These are phyloP conservation scores for Montipora efflorescens DNA, from an alignment of 64 coral and sea anemone species.

Conservation along the genomic window DNA sequence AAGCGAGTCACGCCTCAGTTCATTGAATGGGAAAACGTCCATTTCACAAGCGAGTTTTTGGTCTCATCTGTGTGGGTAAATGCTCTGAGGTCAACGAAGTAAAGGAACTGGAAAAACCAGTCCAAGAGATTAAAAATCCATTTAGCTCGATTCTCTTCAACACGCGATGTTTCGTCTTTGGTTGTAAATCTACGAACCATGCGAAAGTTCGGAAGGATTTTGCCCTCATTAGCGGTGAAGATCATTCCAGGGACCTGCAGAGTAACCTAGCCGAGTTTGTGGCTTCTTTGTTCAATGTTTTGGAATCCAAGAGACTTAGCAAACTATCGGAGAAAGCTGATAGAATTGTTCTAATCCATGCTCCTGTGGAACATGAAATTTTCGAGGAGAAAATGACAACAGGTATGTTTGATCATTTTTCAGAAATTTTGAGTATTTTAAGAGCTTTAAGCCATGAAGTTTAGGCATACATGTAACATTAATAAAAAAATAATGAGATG, in stretches of 20 bases:
- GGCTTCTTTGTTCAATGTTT: slow-evolving; percentile 88
- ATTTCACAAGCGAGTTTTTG: slow-evolving; percentile 88
- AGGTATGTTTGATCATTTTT: slow-evolving; percentile 54
- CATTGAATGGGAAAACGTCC: slow-evolving; percentile 96
- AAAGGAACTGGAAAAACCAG: slow-evolving; percentile 72
- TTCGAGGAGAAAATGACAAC: slow-evolving; percentile 78
- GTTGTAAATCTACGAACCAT: slow-evolving; percentile 59
- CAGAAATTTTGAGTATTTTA: too few relatives aligned
- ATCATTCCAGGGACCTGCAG: slow-evolving; percentile 71
- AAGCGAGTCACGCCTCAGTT: slow-evolving; percentile 86
- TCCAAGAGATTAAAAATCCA: slow-evolving; percentile 83
- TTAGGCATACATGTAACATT: too few relatives aligned
- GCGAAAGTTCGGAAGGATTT: slow-evolving; percentile 78
- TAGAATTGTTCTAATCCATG: slow-evolving; percentile 73
- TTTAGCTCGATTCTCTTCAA: slow-evolving; percentile 86
- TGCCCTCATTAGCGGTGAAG: slow-evolving; percentile 79
- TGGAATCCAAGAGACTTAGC: slow-evolving; percentile 91
- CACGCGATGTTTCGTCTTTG: slow-evolving; percentile 90
- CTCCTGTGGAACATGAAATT: slow-evolving; percentile 82
- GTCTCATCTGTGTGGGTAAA: slow-evolving; percentile 90
- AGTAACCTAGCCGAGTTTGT: slow-evolving; percentile 92
- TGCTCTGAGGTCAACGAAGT: slow-evolving; percentile 77
- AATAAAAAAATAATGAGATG: too few relatives aligned
- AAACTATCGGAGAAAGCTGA: slow-evolving; percentile 91
- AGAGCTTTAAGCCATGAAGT: too few relatives aligned